These are phyloP conservation scores for Drosophila varians DNA, from an alignment of 1,140 invertebrate genomes.

Conservation along the genomic window DNA sequence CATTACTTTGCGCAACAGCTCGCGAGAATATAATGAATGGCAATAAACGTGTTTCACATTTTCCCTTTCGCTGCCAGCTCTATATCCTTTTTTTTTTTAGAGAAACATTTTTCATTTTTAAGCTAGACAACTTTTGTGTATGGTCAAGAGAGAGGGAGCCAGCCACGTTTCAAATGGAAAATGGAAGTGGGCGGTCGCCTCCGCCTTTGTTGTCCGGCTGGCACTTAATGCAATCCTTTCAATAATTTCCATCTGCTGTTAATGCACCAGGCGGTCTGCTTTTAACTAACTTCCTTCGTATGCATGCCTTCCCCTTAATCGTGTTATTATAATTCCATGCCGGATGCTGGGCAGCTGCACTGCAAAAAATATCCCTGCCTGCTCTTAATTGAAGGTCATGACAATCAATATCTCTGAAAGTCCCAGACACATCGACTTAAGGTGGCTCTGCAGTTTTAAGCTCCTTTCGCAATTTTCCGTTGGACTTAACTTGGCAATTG, in stretches of 20 bases:
- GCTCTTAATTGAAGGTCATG: conserved; percentile 44
- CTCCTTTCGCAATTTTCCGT: conserved; percentile 23
- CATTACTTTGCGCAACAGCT: conserved; percentile 82
- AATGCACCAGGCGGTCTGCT: conserved; percentile 2
- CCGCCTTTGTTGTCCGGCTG: neutral
- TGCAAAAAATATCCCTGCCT: conserved; percentile 14
- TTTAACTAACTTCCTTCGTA: neutral
- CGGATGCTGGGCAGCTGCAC: conserved; percentile 16
- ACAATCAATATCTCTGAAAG: conserved; percentile 19
- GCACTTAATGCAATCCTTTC: conserved; percentile 40
- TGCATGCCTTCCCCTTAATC: conserved; percentile 21
- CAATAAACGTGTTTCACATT: conserved; percentile 82
- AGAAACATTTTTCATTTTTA: conserved; percentile 58
- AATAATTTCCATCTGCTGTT: conserved; percentile 30
- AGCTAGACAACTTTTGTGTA: conserved; percentile 32
- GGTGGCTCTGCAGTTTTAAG: conserved; percentile 1
- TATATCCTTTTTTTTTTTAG: conserved; percentile 2
- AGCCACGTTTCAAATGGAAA: conserved; percentile 15
- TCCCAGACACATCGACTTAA: neutral
- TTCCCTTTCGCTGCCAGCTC: conserved; percentile 50
- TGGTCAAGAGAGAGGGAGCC: conserved; percentile 43
- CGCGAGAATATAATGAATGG: conserved; percentile 82
- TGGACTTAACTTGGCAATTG: conserved; percentile 18
- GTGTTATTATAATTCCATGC: conserved; percentile 15
- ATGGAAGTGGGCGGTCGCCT: conserved; percentile 3